Evolutionary conservation across 37 sponge, comb jelly and placozoan species (phyloP).

Genomic region (Amphimedon queenslandica): DNA sequence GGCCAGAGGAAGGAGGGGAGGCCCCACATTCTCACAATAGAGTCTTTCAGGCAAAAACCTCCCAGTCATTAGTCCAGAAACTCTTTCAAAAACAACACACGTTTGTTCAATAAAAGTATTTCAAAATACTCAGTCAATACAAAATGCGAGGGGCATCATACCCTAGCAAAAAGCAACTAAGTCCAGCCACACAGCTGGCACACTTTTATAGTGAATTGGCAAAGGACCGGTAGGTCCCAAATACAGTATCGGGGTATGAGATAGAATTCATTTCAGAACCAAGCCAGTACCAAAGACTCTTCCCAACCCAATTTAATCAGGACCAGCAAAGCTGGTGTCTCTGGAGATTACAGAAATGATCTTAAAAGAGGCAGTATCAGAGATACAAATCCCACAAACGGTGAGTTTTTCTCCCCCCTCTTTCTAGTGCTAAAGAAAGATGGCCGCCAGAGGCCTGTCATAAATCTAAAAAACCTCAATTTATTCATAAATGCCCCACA

Average conservation of each 20-base stretch:
- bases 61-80: not conserved
- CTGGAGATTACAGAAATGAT: no score
- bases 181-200: conserved; percentile 1
- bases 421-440: conserved; percentile 57
- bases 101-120: conserved; percentile 3
- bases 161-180: not conserved
- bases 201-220: conserved; percentile 2
- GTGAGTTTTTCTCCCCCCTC: conserved; percentile 22
- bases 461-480: conserved; percentile 42
- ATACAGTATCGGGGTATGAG: conserved; percentile 9
- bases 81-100: not conserved
- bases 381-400: not conserved
- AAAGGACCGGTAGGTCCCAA: no score
- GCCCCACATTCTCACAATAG: not conserved
- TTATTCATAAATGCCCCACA: conserved; percentile 3
- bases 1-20: conserved; percentile 24
- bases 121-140: not conserved
- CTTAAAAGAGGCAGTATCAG: conserved; percentile 18
- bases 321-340: not conserved
- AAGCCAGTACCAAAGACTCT: not conserved
- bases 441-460: conserved; percentile 30
- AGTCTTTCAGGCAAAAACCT: not conserved
- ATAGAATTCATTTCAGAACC: conserved; percentile 20
- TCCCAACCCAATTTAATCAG: not conserved
- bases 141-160: not conserved